These are phyloP conservation scores for Drosophila jambulina DNA, from an alignment of 1,140 invertebrate species.

Conservation along the genomic window DNA sequence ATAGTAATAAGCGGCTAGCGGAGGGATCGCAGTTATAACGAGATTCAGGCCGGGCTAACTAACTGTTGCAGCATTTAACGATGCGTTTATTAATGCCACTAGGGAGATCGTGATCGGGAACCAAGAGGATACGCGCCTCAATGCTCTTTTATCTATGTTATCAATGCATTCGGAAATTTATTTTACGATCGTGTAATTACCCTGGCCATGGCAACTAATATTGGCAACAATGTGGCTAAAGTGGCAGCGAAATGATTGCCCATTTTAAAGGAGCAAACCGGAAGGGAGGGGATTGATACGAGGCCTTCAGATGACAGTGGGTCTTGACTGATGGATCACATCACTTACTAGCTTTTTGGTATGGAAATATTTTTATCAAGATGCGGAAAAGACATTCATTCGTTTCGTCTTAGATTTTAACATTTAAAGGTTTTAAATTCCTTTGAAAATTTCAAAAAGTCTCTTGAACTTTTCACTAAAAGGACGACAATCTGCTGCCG, in stretches of 20 bases:
- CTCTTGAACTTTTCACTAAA: slow-evolving; percentile 30
- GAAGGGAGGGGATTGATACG: not conserved
- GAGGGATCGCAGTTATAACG: slow-evolving; percentile 67
- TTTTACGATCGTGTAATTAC: slow-evolving; percentile 77
- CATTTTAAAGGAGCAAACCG: slow-evolving; percentile 1
- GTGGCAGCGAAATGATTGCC: slow-evolving; percentile 10
- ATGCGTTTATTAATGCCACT: slow-evolving; percentile 74
- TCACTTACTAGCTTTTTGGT: no score
- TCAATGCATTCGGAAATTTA: slow-evolving; percentile 68
- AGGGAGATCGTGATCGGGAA: slow-evolving; percentile 45
- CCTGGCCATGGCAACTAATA: slow-evolving; percentile 66
- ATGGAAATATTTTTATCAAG: not conserved
- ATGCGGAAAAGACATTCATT: not conserved
- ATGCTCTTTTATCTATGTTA: slow-evolving; percentile 77
- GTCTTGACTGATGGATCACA: not conserved
- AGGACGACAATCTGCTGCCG: slow-evolving; percentile 20
- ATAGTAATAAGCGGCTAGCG: slow-evolving; percentile 57
- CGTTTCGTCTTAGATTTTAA: no score
- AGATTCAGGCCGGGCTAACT: slow-evolving; percentile 20
- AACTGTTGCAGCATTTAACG: slow-evolving; percentile 59
- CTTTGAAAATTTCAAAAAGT: slow-evolving; percentile 19
- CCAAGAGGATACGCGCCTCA: slow-evolving; percentile 26
- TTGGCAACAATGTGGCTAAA: slow-evolving; percentile 66
- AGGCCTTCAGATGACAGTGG: not conserved
- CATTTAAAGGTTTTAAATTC: not conserved